These are phyloP conservation scores for Aegotheles bennettii DNA, from an alignment of 2,113 vertebrate genomes.

Conservation along the genomic window DNA sequence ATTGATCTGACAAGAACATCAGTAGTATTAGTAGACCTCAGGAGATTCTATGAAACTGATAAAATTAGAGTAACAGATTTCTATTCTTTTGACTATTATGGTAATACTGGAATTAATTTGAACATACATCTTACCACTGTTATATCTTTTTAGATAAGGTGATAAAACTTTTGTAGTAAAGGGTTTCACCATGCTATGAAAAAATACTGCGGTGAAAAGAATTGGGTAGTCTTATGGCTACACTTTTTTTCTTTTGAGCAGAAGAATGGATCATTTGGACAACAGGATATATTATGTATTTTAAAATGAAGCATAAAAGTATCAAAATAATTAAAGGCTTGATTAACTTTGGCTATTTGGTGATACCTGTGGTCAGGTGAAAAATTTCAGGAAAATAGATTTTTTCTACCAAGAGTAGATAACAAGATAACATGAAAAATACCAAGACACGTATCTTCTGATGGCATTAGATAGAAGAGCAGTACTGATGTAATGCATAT, in stretches of 20 bases:
- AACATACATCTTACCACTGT: not conserved
- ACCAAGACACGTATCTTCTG: not conserved
- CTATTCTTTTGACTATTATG: not conserved
- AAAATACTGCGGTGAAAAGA: not conserved
- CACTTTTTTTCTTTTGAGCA: accelerated
- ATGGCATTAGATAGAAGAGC: not conserved
- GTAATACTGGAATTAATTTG: not conserved
- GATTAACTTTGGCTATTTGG: not conserved
- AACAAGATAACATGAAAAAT: not conserved
- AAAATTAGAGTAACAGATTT: not conserved
- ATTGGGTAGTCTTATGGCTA: not conserved
- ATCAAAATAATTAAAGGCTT: not conserved
- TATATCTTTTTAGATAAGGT: not conserved
- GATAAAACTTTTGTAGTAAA: not conserved
- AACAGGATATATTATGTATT: not conserved
- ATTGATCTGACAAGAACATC: not conserved
- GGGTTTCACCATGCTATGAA: not conserved
- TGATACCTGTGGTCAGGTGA: not conserved
- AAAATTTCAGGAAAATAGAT: not conserved
- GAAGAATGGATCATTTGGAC: not conserved
- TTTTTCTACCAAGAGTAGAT: not conserved
- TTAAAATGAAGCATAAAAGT: not conserved
- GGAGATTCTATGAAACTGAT: not conserved
- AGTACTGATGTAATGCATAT: not conserved
- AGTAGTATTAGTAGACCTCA: not conserved